A percentile compares a stretch with the other conserved stretches of the same genome.
phyloP scores from a whole-genome alignment of 2,797 vertebrate genomes.

The Danio albolineatus region DNA sequence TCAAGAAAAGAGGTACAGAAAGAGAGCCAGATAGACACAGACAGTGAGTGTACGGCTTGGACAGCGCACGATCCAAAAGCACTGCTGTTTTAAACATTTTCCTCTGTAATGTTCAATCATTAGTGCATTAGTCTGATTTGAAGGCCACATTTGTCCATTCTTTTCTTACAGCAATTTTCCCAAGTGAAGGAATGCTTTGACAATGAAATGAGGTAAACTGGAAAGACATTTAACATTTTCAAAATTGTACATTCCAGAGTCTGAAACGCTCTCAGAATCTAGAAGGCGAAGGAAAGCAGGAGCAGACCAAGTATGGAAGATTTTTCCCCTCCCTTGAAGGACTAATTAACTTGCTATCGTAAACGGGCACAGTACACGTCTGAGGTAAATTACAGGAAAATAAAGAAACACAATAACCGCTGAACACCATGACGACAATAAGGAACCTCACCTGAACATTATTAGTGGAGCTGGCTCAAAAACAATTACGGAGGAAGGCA shows the following conservation, averaged over 20 bases:
- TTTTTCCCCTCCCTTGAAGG: conserved; percentile 16
- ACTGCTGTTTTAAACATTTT: conserved; percentile 43
- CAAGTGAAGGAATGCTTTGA: conserved; percentile 48
- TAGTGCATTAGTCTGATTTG: conserved; percentile 38
- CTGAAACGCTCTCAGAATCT: conserved; percentile 11
- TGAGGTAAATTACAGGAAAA: conserved; percentile 44
- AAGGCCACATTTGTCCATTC: conserved; percentile 38
- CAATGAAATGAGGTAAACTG: conserved; percentile 54
- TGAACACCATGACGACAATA: conserved; percentile 61
- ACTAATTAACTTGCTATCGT: conserved; percentile 50
- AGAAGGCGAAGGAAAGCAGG: not conserved
- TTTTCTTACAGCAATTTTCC: conserved; percentile 40
- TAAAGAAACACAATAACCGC: conserved; percentile 53
- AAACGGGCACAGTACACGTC: conserved; percentile 41
- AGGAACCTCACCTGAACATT: conserved; percentile 66
- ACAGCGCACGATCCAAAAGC: conserved; percentile 28
- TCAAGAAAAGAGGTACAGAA: conserved; percentile 20
- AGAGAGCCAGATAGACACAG: conserved; percentile 30
- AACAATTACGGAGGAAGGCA: conserved; percentile 56
- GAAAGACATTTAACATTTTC: conserved; percentile 39
- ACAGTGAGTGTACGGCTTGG: conserved; percentile 15
- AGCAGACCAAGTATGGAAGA: conserved; percentile 15
- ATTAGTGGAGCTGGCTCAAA: conserved; percentile 42
- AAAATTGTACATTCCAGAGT: conserved; percentile 45
- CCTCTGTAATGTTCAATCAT: conserved; percentile 38